Evolutionary conservation across 2,888 invertebrate genomes (phyloP).

Genomic region (Drosophila engyochracea): DNA sequence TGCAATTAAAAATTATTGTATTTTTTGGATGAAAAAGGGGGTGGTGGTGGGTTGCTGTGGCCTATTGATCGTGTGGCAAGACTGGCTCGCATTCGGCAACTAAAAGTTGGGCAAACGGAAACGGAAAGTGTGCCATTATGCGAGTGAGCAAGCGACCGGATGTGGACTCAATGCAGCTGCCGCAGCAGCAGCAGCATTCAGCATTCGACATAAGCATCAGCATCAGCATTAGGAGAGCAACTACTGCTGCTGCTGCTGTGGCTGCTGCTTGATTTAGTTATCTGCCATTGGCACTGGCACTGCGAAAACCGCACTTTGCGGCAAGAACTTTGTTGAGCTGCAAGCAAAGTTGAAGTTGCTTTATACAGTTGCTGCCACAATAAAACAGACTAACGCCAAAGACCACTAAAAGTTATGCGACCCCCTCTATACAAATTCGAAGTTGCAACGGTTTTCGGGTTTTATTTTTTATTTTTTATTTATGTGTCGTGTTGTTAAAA

Average conservation of each 20-base stretch:
- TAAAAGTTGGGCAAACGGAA: slow-evolving; percentile 67
- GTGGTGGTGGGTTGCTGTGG: neutral
- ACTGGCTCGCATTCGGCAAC: neutral
- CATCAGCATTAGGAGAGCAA: neutral
- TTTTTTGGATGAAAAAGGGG: slow-evolving; percentile 16
- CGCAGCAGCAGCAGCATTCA: slow-evolving; percentile 18
- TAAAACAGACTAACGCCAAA: slow-evolving; percentile 44
- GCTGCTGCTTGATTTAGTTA: slow-evolving; percentile 65
- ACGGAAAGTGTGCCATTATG: slow-evolving; percentile 79
- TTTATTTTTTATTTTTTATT: slow-evolving; percentile 5
- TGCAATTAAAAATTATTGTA: slow-evolving; percentile 74
- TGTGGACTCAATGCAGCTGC: slow-evolving; percentile 45
- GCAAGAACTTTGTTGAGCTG: slow-evolving; percentile 55
- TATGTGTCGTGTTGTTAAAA: slow-evolving; percentile 44
- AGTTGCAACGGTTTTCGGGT: slow-evolving; percentile 43
- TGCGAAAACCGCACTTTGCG: slow-evolving; percentile 53
- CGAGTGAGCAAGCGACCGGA: slow-evolving; percentile 36
- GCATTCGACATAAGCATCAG: neutral
- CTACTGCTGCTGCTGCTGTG: slow-evolving; percentile 27
- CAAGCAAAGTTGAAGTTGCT: slow-evolving; percentile 53
- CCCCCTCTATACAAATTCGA: slow-evolving; percentile 30
- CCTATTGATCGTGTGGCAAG: slow-evolving; percentile 59
- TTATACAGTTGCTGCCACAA: slow-evolving; percentile 35
- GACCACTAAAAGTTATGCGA: slow-evolving; percentile 63
- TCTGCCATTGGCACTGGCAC: slow-evolving; percentile 44